phyloP scores from a whole-genome alignment of 92 coral and sea anemone genomes.

The Actinostola sp. region DNA sequence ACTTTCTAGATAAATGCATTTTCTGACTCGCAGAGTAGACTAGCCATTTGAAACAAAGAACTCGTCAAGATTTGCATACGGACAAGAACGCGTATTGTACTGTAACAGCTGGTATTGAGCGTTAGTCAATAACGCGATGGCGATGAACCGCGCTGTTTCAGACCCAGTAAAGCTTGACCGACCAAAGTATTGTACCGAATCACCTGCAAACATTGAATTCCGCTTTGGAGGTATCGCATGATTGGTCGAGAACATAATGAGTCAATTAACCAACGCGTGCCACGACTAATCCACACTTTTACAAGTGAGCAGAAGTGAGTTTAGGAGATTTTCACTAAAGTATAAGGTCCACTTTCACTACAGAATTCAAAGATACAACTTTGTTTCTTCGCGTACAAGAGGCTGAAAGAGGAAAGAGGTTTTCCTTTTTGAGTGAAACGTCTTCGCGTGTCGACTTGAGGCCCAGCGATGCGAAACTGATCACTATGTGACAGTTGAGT shows the following conservation, averaged over 20 bases:
- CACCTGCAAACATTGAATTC: conserved; percentile 85
- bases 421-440: too few relatives aligned
- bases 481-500: background rate
- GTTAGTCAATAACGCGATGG: conserved; percentile 76
- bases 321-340: background rate
- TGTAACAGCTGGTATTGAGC: conserved; percentile 71
- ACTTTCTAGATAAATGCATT: background rate
- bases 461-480: conserved; percentile 2
- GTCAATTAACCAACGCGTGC: conserved; percentile 84
- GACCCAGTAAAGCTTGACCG: conserved; percentile 58
- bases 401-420: too few relatives aligned
- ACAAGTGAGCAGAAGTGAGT: conserved; percentile 12
- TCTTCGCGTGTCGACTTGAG: background rate
- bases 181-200: conserved; percentile 57
- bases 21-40: conserved; percentile 18
- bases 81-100: conserved; percentile 60
- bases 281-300: conserved; percentile 37
- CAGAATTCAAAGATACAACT: too few relatives aligned
- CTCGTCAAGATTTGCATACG: conserved; percentile 48
- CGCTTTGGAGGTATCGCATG: conserved; percentile 28
- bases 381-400: too few relatives aligned
- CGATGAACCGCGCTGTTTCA: conserved; percentile 49
- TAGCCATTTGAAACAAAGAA: conserved; percentile 56
- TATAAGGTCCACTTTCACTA: too few relatives aligned
- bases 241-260: conserved; percentile 74